Evolutionary conservation across 1,140 invertebrate species (phyloP), one percentile per base, ranked within the genome.

Genomic region (Zaprionus kolodkinae): DNA sequence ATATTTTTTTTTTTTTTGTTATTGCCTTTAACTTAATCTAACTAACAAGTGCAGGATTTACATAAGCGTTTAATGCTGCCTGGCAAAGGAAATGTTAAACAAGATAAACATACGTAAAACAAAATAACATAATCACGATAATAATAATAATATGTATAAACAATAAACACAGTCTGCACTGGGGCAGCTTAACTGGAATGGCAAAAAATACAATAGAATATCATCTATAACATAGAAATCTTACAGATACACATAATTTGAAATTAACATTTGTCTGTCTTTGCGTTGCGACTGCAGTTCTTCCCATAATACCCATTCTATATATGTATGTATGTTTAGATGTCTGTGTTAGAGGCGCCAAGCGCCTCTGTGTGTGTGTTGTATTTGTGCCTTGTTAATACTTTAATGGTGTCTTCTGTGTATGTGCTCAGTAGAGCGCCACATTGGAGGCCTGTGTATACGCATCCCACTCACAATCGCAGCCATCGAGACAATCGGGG

Each of bases 391-490:
- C 84, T 88, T 80, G 79, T 65, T 87, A 87, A 87, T 87, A 87
- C 83, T 87, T 87, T 61, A 78, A 79, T 87, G 84, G 84, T 87
- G 67, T 68, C 36, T 61, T 81, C 63, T 64, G 33, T 66, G 17
- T 73, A 48, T 66, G 40, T 67, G 27, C 57, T 91, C 65, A 91
- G 76, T 91, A 91, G 63, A 83, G 81, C 61, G 89, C 89, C 72
- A 88, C 83, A 71, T 88, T 92, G 68, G 84, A 84, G 64, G 86
- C 91, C 69, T 91, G 81, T 66, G 91, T 91, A 54, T 91, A 92
- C 61, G 90, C 90, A 74, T 92, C 92, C 85, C 91, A 92, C 78
- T 92, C 92, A 72, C 91, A 92, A 77, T 92, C 92, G 73, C 92
- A 93, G 75, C 88, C 92, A 79, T 92, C 92, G 59, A 92, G 82